These are phyloP conservation scores for Vesta saturnalis DNA, from an alignment of 2,888 invertebrate genomes.

Conservation along the genomic window DNA sequence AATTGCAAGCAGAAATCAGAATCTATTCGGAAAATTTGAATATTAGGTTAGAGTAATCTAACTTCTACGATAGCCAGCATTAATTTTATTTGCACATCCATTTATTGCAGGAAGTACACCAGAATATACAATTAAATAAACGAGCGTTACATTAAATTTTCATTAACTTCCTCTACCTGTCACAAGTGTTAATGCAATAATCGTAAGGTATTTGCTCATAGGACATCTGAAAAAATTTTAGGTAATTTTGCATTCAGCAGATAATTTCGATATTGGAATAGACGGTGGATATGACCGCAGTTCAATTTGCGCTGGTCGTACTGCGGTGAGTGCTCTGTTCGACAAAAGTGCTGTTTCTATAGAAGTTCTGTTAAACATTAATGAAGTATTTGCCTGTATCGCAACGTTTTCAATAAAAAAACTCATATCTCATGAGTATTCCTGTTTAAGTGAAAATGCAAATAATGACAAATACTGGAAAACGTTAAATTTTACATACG, in stretches of 20 bases:
- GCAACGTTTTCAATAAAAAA: neutral
- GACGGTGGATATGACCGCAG: constrained; percentile 35
- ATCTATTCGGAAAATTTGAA: constrained; percentile 20
- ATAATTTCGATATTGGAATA: constrained; percentile 42
- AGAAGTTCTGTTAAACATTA: constrained; percentile 38
- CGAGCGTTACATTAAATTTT: no score
- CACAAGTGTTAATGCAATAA: no score
- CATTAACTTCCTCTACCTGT: no score
- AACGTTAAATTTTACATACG: no score
- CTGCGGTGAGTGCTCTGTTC: constrained; percentile 40
- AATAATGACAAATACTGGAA: no score
- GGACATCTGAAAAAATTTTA: neutral
- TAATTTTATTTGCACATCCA: neutral
- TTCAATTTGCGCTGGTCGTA: constrained; percentile 45
- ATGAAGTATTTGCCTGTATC: constrained; percentile 19
- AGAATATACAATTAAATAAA: no score
- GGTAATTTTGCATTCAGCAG: constrained; percentile 20
- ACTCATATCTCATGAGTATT: neutral
- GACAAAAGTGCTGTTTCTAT: constrained; percentile 38
- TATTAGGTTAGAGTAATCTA: constrained; percentile 9
- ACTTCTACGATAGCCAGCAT: neutral
- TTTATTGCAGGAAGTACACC: neutral
- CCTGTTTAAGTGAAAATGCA: no score
- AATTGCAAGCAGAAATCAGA: constrained; percentile 21
- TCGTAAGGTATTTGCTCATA: neutral